Evolutionary conservation across 2,888 invertebrate genomes (phyloP).

Genomic region (Agrotis exclamationis): DNA sequence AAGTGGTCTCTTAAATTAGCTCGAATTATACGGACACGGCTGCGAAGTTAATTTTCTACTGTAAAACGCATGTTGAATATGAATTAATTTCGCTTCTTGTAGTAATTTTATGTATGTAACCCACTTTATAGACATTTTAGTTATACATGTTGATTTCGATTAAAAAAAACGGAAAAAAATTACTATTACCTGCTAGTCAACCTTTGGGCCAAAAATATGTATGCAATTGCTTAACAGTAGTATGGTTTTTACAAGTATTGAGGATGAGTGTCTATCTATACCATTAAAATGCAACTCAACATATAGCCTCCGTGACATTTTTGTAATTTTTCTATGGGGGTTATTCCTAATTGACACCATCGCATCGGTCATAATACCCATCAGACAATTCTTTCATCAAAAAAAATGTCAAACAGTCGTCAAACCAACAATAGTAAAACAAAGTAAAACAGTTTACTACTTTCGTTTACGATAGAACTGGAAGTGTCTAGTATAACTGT

Average conservation of each 20-base stretch:
- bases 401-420: conserved; percentile 43
- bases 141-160: no score
- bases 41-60: conserved; percentile 33
- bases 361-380: not conserved
- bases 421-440: conserved; percentile 60
- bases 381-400: conserved; percentile 9
- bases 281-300: no score
- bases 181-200: no score
- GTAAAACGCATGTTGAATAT: conserved; percentile 41
- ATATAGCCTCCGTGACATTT: not conserved
- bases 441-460: conserved; percentile 67
- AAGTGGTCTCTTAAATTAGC: conserved; percentile 44
- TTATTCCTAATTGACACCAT: not conserved
- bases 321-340: not conserved
- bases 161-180: no score
- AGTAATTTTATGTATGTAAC: not conserved
- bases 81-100: conserved; percentile 29
- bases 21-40: conserved; percentile 34
- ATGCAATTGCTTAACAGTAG: no score
- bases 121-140: not conserved
- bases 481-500: conserved; percentile 68
- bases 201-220: no score
- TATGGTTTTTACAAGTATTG: no score
- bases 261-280: no score
- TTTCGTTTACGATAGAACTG: conserved; percentile 65